A percentile compares a stretch with the other conserved stretches of the same genome.
Evolutionary conservation across 1,140 invertebrate species (phyloP).

Genomic region (Micrasema minimum): DNA sequence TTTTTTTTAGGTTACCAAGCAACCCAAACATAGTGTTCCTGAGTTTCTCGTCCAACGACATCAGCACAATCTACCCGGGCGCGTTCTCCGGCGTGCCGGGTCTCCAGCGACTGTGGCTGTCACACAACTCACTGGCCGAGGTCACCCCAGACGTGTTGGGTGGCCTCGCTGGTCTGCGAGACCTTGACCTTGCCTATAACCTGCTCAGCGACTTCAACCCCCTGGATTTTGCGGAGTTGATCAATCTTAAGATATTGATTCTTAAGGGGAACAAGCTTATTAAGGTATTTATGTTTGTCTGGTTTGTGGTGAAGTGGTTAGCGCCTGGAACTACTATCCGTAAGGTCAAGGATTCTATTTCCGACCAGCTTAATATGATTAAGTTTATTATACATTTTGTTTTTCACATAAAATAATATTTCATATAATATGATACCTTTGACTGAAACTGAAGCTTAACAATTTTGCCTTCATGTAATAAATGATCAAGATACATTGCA

Average conservation of each 20-base stretch:
- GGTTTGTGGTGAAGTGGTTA: no score
- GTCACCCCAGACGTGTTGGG: conserved; percentile 62
- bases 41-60: conserved; percentile 60
- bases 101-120: conserved; percentile 59
- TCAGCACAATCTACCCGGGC: conserved; percentile 61
- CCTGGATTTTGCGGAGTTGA: conserved; percentile 59
- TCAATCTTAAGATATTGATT: conserved; percentile 57
- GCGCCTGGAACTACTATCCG: no score
- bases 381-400: no score
- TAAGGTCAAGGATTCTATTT: no score
- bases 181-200: conserved; percentile 68
- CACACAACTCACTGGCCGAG: conserved; percentile 59
- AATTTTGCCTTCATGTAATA: no score
- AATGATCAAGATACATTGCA: no score
- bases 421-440: no score
- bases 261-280: conserved; percentile 59
- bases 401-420: no score
- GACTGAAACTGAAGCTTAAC: no score
- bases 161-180: conserved; percentile 59
- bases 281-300: no score
- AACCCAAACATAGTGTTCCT: conserved; percentile 60
- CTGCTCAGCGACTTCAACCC: conserved; percentile 60
- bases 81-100: conserved; percentile 60
- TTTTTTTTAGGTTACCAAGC: conserved; percentile 60
- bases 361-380: no score